Evolutionary conservation across 2,888 invertebrate species (phyloP), one percentile per base, ranked within the genome.

Genomic region (Fragum whitleyi): DNA sequence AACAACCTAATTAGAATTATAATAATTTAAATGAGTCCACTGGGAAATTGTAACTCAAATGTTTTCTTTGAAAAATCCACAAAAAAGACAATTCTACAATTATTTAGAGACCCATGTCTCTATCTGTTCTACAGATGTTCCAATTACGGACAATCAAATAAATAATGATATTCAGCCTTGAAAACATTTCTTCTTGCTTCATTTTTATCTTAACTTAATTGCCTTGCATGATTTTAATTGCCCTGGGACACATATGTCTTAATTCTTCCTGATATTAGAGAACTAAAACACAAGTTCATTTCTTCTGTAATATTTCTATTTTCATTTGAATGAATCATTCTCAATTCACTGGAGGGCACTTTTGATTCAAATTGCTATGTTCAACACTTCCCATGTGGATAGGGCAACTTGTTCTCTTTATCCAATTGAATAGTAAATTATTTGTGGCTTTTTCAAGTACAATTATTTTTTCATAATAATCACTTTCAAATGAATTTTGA

Each of bases 101-200:
- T 57, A 57, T 26, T 21, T 21, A 23, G 57, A 26, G 26, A 57
- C 57, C n/a, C 57, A n/a, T 57, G 57, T 57, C 57, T 57, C 14
- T 61, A 65, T 29, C 36, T 29, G 36, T 23, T 9, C 2, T 29
- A 65, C 65, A 65, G 65, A 65, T 65, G 65, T 29, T 65, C 65
- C 65, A 65, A 65, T 65, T 65, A 65, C 6, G 21, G 26, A 39
- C 42, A 39, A 65, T 65, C 65, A 65, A 65, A 65, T 65, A 19
- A 65, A 65, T 65, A 65, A 65, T 65, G 65, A 39, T 29, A 65
- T 19, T 42, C 42, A 39, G n/a, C 21, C 65, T 39, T 26, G 32
- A 65, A 65, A 42, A 2, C n/a, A 36, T 65, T 42, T 39, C 39
- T 47, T 5, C 6, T 21, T 65, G 36, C 32, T 65, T n/a, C 42